Evolutionary conservation across 2,113 vertebrate genomes (phyloP).

Genomic region (Peromyscus maniculatus): DNA sequence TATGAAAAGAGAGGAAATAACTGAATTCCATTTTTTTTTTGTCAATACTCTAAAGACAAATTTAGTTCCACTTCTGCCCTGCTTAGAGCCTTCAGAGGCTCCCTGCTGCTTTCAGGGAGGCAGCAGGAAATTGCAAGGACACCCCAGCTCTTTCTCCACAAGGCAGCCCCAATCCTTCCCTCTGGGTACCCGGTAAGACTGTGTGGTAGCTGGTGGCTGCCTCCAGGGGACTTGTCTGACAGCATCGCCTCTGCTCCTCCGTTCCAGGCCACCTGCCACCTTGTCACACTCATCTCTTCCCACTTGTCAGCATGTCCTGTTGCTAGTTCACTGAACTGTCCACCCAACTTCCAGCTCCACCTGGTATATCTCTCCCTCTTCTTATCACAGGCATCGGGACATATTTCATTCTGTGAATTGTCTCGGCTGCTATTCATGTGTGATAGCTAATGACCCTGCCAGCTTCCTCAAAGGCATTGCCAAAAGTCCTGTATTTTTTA

Average conservation of each 20-base stretch:
- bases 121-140: not conserved
- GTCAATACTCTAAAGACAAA: not conserved
- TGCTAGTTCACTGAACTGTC: not conserved
- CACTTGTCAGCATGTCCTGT: rapidly evolving
- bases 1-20: not conserved
- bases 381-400: not conserved
- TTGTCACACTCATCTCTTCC: not conserved
- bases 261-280: too few species aligned
- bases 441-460: not conserved
- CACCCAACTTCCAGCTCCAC: not conserved
- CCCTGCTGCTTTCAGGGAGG: not conserved
- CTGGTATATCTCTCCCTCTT: not conserved
- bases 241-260: too few species aligned
- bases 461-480: not conserved
- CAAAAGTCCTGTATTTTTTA: not conserved
- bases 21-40: not conserved
- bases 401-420: not conserved
- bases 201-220: not conserved
- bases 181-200: not conserved
- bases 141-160: rapidly evolving
- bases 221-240: not conserved
- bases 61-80: not conserved
- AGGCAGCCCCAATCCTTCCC: too few species aligned
- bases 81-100: not conserved
- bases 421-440: not conserved